A percentile compares a stretch with the other conserved stretches of the same genome.
These are phyloP conservation scores for Gallinago paraguaiae DNA, from an alignment of 2,113 vertebrate species.

Conservation along the genomic window DNA sequence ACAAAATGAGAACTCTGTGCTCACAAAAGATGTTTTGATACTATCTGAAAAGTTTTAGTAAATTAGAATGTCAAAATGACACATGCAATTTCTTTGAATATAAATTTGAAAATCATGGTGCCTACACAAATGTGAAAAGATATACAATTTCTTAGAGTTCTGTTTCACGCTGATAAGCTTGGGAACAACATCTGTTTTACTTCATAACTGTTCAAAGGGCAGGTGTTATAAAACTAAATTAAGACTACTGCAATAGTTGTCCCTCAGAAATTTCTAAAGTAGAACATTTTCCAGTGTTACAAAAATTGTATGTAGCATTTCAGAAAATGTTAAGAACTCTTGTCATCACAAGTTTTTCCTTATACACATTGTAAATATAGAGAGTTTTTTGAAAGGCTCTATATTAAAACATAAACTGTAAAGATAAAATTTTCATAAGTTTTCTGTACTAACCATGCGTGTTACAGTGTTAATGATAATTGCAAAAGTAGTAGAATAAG, in stretches of 20 bases:
- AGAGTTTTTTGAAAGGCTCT: not conserved
- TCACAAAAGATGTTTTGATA: constrained; percentile 20
- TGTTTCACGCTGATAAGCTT: not conserved
- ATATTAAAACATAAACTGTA: constrained; percentile 9
- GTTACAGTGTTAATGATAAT: not conserved
- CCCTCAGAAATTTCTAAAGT: constrained; percentile 49
- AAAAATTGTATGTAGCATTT: constrained; percentile 38
- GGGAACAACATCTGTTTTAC: constrained; percentile 31
- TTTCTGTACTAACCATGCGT: not conserved
- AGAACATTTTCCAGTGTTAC: constrained; percentile 26
- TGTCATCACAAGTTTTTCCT: not conserved
- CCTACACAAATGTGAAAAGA: not conserved
- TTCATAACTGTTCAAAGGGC: constrained; percentile 36
- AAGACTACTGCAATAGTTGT: not conserved
- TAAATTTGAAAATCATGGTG: not conserved
- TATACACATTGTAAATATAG: not conserved
- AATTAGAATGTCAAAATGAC: constrained; percentile 10
- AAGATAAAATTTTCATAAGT: not conserved
- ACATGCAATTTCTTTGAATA: not conserved
- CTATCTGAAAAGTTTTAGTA: constrained; percentile 10
- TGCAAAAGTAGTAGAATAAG: not conserved
- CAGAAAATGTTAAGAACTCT: constrained; percentile 40
- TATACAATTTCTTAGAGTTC: not conserved
- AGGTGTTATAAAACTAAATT: constrained; percentile 25
- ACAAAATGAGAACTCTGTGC: constrained; percentile 10